Conservation (phyloP, 1,140 invertebrate genomes). For the Drosophila subobscura region DNA sequence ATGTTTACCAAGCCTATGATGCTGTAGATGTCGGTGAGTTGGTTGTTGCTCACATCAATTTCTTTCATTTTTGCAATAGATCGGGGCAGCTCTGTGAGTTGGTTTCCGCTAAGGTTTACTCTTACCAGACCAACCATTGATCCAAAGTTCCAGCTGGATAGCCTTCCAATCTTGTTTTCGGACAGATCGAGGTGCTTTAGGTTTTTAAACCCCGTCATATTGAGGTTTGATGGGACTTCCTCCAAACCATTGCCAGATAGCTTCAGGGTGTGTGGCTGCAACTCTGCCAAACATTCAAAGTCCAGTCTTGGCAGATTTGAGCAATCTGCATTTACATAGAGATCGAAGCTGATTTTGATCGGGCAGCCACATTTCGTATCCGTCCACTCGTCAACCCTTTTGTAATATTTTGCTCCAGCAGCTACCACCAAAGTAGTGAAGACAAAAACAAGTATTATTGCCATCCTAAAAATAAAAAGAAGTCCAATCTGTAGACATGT, state of each 20-base stretch:
- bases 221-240: slow-evolving; percentile 4
- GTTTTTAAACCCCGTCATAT: not conserved
- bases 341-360: not conserved
- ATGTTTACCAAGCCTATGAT: not conserved
- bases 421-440: too few species aligned
- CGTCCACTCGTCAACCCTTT: not conserved
- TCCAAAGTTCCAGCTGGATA: not conserved
- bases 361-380: not conserved
- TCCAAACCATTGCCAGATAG: slow-evolving; percentile 3
- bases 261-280: not conserved
- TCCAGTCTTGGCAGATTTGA: not conserved
- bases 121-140: not conserved
- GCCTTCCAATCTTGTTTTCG: slow-evolving; percentile 1
- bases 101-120: slow-evolving; percentile 10
- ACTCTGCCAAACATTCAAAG: not conserved
- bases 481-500: too few species aligned
- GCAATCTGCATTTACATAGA: not conserved
- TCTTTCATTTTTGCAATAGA: not conserved
- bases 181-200: slow-evolving; percentile 25
- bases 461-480: too few species aligned
- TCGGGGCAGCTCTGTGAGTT: not conserved
- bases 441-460: too few species aligned
- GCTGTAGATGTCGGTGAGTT: slow-evolving; percentile 16
- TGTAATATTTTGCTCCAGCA: not conserved
- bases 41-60: slow-evolving; percentile 13